Conservation (phyloP, 2,113 vertebrate genomes). For the Myiopsitta monachus region DNA sequence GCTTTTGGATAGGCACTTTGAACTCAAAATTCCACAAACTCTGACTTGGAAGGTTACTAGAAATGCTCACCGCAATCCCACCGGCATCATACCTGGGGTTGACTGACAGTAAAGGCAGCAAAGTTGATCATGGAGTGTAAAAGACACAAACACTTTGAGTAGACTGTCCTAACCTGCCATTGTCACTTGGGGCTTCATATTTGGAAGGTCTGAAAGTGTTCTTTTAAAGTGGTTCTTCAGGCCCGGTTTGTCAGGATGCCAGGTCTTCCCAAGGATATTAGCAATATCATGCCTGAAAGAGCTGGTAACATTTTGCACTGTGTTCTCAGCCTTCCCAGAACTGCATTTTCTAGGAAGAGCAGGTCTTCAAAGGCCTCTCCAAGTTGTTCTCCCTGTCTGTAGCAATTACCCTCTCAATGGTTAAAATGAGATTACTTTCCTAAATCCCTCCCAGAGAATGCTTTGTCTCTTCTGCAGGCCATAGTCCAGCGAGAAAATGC, state of each 20-base stretch:
- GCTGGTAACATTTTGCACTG: neutral
- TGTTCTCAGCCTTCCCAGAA: neutral
- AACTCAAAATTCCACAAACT: neutral
- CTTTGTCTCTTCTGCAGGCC: neutral
- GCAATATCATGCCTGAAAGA: neutral
- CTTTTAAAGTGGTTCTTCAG: neutral
- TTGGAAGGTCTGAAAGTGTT: neutral
- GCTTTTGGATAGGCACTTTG: neutral
- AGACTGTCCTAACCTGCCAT: neutral
- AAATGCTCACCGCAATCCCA: neutral
- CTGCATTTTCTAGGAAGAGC: neutral
- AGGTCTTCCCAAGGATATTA: neutral
- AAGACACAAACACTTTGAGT: neutral
- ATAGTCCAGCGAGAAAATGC: neutral
- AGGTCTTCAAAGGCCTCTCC: neutral
- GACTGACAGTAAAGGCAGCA: neutral
- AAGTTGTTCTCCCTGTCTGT: neutral
- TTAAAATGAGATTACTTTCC: neutral
- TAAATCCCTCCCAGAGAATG: neutral
- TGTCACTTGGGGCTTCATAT: neutral
- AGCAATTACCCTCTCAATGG: neutral
- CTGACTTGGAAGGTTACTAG: neutral
- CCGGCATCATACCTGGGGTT: neutral
- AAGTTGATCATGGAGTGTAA: neutral
- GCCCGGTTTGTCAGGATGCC: neutral